Percentiles rank a stretch among this genome's conserved stretches.
Conservation (phyloP, 2,888 invertebrate species). For the Tenthredo amoena region DNA sequence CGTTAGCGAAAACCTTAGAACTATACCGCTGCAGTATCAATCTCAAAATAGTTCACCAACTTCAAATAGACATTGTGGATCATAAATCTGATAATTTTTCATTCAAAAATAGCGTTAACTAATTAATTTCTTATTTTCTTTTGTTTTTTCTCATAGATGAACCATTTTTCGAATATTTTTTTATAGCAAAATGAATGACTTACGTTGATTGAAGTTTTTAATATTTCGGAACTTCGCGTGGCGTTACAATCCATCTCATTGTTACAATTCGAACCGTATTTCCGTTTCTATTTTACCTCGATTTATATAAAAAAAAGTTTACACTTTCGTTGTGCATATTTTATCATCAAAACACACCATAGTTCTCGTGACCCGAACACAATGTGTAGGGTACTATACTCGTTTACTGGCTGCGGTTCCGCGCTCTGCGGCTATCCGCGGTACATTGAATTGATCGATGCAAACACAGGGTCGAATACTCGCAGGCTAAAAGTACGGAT, state of each 20-base stretch:
- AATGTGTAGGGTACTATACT: neutral
- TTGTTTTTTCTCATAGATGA: neutral
- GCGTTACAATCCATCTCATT: constrained; percentile 17
- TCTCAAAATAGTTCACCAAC: neutral
- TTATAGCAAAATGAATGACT: neutral
- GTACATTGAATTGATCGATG: constrained; percentile 48
- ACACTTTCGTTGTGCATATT: neutral
- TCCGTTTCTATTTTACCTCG: neutral
- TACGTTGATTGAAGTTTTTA: constrained; percentile 22
- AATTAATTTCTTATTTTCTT: neutral
- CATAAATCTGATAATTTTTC: neutral
- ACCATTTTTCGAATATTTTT: neutral
- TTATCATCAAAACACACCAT: neutral
- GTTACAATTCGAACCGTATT: neutral
- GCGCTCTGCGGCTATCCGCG: constrained; percentile 47
- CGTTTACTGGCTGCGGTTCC: constrained; percentile 19
- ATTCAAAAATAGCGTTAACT: neutral
- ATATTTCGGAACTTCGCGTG: neutral
- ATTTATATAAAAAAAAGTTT: neutral
- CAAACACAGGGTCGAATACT: constrained; percentile 37
- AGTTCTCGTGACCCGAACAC: neutral
- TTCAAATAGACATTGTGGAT: neutral
- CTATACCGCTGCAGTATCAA: neutral
- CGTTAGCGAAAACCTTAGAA: neutral
- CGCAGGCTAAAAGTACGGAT: constrained; percentile 11